Evolutionary conservation across 2,113 vertebrate genomes (phyloP).

Genomic region (Scatophagus argus): DNA sequence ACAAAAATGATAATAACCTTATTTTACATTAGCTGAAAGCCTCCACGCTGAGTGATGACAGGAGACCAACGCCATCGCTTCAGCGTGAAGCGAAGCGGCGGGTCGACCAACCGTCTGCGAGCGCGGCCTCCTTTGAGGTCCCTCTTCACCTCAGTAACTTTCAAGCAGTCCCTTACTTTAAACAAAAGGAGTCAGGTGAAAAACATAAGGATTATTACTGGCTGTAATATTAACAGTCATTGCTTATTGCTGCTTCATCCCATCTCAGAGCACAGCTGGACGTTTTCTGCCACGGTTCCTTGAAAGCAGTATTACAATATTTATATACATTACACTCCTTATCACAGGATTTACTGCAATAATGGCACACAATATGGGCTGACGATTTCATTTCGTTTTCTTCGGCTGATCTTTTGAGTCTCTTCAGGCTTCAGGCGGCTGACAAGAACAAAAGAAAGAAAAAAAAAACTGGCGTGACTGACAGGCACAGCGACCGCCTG

Average conservation of each 20-base stretch:
- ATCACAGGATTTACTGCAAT: conserved; percentile 17
- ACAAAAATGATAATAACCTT: no score
- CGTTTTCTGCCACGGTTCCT: background rate
- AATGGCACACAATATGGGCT: conserved; percentile 15
- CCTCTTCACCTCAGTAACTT: no score
- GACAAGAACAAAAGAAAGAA: background rate
- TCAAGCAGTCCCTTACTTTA: no score
- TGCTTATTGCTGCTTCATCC: no score
- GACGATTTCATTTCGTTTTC: conserved; percentile 33
- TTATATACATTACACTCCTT: conserved; percentile 23
- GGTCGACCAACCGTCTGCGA: no score
- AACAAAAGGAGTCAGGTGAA: background rate
- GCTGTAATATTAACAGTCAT: background rate
- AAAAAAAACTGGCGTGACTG: conserved; percentile 9
- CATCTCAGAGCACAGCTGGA: background rate
- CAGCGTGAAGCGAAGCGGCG: no score
- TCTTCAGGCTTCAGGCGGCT: background rate
- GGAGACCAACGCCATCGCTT: no score
- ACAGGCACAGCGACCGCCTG: conserved; percentile 28
- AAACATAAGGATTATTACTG: background rate
- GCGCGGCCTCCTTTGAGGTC: no score
- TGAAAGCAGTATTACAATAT: background rate
- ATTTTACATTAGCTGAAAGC: no score
- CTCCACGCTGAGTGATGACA: no score
- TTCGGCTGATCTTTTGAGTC: conserved; percentile 1